Conservation (phyloP, 2,888 invertebrate genomes). For the Polydrusus pterygomalis region DNA sequence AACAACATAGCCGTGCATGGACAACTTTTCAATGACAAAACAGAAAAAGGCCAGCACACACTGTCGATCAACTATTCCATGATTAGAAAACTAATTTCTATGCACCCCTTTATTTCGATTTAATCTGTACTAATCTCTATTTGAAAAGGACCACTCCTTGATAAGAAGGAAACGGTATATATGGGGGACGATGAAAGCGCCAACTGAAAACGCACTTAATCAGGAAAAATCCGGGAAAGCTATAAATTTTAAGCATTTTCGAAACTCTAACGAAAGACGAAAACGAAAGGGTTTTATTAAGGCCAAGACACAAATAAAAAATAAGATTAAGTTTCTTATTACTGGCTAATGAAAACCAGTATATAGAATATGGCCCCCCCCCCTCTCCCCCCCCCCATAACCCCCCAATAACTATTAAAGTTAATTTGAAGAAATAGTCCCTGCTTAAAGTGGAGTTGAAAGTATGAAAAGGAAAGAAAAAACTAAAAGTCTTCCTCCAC, state of each 20-base stretch:
- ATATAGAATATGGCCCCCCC: too few species aligned
- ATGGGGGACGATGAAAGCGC: constrained; percentile 47
- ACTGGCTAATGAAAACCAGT: too few species aligned
- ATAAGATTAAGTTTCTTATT: too few species aligned
- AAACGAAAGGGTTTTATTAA: not conserved
- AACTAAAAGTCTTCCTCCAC: too few species aligned
- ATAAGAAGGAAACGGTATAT: constrained; percentile 40
- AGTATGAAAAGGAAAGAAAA: too few species aligned
- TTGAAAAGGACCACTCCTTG: constrained; percentile 57
- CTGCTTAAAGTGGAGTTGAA: too few species aligned
- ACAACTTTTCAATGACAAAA: constrained; percentile 23
- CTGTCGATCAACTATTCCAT: constrained; percentile 45
- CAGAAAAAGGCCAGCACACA: constrained; percentile 34
- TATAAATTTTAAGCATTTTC: constrained; percentile 38
- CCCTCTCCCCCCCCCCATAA: too few species aligned
- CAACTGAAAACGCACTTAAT: constrained; percentile 47
- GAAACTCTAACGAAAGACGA: not conserved
- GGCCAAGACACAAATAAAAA: too few species aligned
- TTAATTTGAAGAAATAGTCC: too few species aligned
- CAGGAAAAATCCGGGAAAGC: constrained; percentile 46
- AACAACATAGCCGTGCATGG: constrained; percentile 5
- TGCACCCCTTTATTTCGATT: constrained; percentile 63
- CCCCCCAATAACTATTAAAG: too few species aligned
- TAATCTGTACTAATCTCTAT: constrained; percentile 63
- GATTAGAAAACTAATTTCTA: constrained; percentile 60